A percentile compares a stretch with the other conserved stretches of the same genome.
Conservation (phyloP, 2,797 vertebrate species). For the Cuculus canorus region DNA sequence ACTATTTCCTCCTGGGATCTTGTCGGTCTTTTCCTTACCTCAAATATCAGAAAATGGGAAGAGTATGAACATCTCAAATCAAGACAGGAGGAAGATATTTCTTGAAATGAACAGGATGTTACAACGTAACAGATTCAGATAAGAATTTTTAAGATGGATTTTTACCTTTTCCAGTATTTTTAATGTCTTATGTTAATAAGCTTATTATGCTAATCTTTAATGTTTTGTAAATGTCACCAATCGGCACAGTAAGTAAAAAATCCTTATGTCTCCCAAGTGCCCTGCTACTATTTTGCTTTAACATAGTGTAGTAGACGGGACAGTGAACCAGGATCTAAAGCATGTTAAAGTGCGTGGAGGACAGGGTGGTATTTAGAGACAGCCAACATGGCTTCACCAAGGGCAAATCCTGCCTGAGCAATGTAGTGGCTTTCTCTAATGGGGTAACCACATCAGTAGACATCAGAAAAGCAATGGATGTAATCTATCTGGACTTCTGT, state of each 20-base stretch:
- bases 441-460: too few relatives aligned
- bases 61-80: background rate
- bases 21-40: background rate
- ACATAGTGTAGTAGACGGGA: background rate
- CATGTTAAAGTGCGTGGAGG: too few relatives aligned
- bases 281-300: background rate
- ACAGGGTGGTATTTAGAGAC: too few relatives aligned
- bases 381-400: too few relatives aligned
- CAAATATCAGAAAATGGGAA: background rate
- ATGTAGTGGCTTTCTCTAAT: too few relatives aligned
- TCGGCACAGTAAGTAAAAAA: background rate
- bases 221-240: background rate
- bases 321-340: background rate
- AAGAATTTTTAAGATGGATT: background rate
- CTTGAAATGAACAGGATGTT: background rate
- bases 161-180: background rate
- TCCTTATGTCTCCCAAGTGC: background rate
- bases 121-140: background rate
- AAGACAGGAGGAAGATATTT: background rate
- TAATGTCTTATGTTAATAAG: background rate
- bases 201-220: background rate
- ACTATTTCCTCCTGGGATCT: background rate
- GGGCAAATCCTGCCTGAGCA: too few relatives aligned
- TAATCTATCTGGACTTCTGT: too few relatives aligned
- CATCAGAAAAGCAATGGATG: too few relatives aligned